These are phyloP conservation scores for Leptonema lineaticorne DNA, from an alignment of 1,140 invertebrate species.

Conservation along the genomic window DNA sequence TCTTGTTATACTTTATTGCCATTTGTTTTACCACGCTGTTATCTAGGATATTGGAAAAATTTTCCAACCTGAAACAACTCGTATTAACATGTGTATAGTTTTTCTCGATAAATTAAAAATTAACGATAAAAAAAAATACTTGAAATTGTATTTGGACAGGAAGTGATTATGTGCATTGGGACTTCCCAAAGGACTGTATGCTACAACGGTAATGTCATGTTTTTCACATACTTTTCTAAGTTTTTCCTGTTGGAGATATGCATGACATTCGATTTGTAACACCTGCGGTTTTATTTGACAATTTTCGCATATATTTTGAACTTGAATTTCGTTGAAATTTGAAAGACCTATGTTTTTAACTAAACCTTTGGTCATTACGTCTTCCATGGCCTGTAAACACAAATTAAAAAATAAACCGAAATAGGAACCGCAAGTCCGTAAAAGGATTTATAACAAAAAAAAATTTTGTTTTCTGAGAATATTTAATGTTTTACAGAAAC, in stretches of 20 bases:
- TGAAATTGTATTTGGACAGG: conserved; percentile 56
- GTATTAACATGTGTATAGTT: background rate
- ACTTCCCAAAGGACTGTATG: conserved; percentile 79
- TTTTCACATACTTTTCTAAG: conserved; percentile 73
- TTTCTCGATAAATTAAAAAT: background rate
- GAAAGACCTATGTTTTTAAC: conserved; percentile 74
- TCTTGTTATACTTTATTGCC: conserved; percentile 52
- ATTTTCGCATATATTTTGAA: conserved; percentile 50
- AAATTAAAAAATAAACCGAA: background rate
- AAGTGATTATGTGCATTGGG: conserved; percentile 56
- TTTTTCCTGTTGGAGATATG: conserved; percentile 77
- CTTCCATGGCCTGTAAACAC: conserved; percentile 69
- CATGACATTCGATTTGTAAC: conserved; percentile 70
- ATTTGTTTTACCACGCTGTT: conserved; percentile 55
- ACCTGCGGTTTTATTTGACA: conserved; percentile 36
- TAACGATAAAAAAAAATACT: conserved; percentile 46
- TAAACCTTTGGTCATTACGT: conserved; percentile 64
- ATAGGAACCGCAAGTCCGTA: too few relatives aligned
- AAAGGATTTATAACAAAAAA: background rate
- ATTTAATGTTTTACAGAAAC: background rate
- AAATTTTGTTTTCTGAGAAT: too few relatives aligned
- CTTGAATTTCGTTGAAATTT: conserved; percentile 75
- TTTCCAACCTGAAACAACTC: conserved; percentile 44
- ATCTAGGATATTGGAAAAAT: conserved; percentile 60
- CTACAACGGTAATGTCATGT: conserved; percentile 74